phyloP scores from a whole-genome alignment of 2,888 invertebrate genomes.

The Heliothis peltigera region DNA sequence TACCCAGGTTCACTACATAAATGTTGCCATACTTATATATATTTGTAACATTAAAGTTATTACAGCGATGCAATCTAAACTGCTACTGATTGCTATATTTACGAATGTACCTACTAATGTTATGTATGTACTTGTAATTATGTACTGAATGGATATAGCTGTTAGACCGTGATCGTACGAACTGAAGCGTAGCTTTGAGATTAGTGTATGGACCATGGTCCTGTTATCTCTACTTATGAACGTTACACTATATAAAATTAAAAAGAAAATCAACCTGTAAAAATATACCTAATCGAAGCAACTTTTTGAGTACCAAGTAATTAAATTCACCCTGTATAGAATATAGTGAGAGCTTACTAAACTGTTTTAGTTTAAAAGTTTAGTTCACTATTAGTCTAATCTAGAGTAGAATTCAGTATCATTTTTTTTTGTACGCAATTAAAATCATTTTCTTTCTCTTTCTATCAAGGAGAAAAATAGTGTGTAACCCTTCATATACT shows the following conservation, averaged over 20 bases:
- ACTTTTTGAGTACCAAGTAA: neutral
- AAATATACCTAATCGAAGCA: neutral
- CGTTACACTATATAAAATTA: neutral
- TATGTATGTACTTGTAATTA: constrained; percentile 58
- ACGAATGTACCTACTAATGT: constrained; percentile 56
- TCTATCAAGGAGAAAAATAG: too few species aligned
- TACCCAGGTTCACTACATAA: constrained; percentile 52
- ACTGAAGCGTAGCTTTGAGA: constrained; percentile 36
- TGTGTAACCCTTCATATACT: constrained; percentile 29
- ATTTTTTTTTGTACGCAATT: too few species aligned
- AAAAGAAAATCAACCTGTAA: neutral
- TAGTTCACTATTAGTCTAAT: too few species aligned
- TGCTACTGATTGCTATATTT: constrained; percentile 67
- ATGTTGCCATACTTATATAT: constrained; percentile 52
- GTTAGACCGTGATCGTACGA: constrained; percentile 55
- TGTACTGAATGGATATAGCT: constrained; percentile 51
- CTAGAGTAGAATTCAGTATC: neutral
- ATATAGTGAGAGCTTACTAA: neutral
- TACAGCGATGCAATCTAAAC: constrained; percentile 71
- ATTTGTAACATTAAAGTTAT: constrained; percentile 71
- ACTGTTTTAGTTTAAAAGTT: too few species aligned
- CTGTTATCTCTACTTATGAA: neutral
- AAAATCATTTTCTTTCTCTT: too few species aligned
- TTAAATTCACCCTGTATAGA: neutral
- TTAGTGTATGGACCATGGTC: constrained; percentile 6